phyloP scores from a whole-genome alignment of 2,113 vertebrate species.

The Alouatta palliata region DNA sequence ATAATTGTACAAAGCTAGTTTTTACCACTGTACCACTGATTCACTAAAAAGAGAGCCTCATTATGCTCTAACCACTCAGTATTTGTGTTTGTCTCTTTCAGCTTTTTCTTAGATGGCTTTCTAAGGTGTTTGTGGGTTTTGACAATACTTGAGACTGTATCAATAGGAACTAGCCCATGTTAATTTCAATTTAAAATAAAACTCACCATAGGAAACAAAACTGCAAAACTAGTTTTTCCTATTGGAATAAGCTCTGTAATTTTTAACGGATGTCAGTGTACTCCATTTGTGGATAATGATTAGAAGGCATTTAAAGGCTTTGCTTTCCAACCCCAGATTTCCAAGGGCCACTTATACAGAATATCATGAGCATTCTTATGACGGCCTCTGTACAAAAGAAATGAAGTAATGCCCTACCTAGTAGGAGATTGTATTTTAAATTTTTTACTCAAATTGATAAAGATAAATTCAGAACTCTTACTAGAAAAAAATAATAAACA shows the following conservation, averaged over 20 bases:
- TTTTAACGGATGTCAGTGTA: not conserved
- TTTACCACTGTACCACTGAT: not conserved
- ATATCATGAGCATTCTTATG: not conserved
- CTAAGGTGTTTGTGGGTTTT: not conserved
- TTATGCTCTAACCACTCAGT: not conserved
- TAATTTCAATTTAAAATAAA: conserved; percentile 44
- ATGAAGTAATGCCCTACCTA: not conserved
- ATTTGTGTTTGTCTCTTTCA: conserved; percentile 17
- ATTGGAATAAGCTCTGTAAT: not conserved
- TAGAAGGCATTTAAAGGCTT: not conserved
- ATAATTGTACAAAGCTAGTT: not conserved
- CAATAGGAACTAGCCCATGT: not conserved
- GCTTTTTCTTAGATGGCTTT: not conserved
- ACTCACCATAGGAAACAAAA: conserved; percentile 48
- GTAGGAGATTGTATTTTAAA: not conserved
- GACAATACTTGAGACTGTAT: not conserved
- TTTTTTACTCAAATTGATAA: not conserved
- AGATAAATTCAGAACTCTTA: not conserved
- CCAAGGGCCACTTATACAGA: not conserved
- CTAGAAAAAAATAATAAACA: not conserved
- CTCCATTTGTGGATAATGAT: not conserved
- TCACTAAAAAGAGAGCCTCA: not conserved
- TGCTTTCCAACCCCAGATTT: not conserved
- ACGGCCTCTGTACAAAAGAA: not conserved
- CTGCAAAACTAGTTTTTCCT: not conserved